phyloP scores from a whole-genome alignment of 2,797 vertebrate genomes.

The Echiichthys vipera region DNA sequence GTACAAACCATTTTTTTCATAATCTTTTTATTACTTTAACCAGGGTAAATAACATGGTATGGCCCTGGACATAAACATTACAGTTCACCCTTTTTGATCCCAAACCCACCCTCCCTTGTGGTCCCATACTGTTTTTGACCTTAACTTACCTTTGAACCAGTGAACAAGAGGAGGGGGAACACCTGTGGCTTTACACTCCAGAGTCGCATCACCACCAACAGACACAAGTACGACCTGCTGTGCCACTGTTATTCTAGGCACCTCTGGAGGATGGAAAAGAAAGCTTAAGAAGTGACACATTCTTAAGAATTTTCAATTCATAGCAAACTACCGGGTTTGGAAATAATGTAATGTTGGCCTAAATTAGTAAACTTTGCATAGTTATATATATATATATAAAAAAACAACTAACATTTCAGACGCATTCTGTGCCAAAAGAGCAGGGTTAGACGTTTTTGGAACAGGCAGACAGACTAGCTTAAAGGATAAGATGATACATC shows the following conservation, averaged over 20 bases:
- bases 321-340: not conserved
- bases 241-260: slow-evolving; percentile 79
- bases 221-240: slow-evolving; percentile 80
- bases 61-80: too few species aligned
- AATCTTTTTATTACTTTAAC: too few species aligned
- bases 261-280: slow-evolving; percentile 69
- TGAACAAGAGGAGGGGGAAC: slow-evolving; percentile 84
- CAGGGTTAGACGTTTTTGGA: slow-evolving; percentile 16
- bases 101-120: too few species aligned
- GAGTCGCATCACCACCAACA: slow-evolving; percentile 85
- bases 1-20: slow-evolving; percentile 10
- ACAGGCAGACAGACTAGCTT: slow-evolving; percentile 40
- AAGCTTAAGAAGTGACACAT: too few species aligned
- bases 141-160: slow-evolving; percentile 91
- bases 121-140: slow-evolving; percentile 29
- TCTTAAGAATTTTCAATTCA: not conserved
- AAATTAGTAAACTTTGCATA: not conserved
- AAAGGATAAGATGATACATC: slow-evolving; percentile 40
- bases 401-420: slow-evolving; percentile 22
- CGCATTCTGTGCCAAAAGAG: slow-evolving; percentile 20
- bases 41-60: too few species aligned
- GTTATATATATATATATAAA: slow-evolving; percentile 36
- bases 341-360: slow-evolving; percentile 10
- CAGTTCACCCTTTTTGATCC: too few species aligned
- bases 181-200: slow-evolving; percentile 86